A percentile compares a stretch with the other conserved stretches of the same genome.
Conservation (phyloP, 2,797 vertebrate genomes). For the Clarias fuscus region DNA sequence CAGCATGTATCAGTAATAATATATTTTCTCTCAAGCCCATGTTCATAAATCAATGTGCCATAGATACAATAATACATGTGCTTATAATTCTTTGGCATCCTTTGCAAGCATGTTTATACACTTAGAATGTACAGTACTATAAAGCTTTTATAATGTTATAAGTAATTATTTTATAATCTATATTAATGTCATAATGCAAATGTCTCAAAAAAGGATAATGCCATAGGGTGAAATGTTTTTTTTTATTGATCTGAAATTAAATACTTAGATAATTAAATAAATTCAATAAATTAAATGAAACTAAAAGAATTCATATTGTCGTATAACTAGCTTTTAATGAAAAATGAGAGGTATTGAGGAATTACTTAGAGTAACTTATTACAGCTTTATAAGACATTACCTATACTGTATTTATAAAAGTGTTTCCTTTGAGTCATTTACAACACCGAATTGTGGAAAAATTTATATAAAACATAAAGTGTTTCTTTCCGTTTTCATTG, state of each 20-base stretch:
- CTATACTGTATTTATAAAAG: too few relatives aligned
- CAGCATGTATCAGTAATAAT: neutral
- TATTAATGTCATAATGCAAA: neutral
- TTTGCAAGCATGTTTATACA: neutral
- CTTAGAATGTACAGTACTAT: neutral
- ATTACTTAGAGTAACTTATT: neutral
- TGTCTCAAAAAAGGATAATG: neutral
- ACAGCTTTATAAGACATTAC: neutral
- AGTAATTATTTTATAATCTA: neutral
- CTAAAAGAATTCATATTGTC: too few relatives aligned
- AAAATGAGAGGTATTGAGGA: neutral
- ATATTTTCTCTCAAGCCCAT: neutral
- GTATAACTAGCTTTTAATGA: neutral
- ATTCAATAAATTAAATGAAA: too few relatives aligned
- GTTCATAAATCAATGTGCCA: neutral
- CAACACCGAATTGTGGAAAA: neutral
- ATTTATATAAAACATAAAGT: too few relatives aligned
- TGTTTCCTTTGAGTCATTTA: neutral
- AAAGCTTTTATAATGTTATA: neutral
- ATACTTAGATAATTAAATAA: neutral
- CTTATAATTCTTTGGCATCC: neutral
- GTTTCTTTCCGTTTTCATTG: neutral
- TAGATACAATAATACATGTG: neutral
- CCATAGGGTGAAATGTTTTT: neutral
- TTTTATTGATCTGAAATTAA: neutral